These are phyloP conservation scores for Scartelaos histophorus DNA, from an alignment of 2,113 vertebrate genomes.

Conservation along the genomic window DNA sequence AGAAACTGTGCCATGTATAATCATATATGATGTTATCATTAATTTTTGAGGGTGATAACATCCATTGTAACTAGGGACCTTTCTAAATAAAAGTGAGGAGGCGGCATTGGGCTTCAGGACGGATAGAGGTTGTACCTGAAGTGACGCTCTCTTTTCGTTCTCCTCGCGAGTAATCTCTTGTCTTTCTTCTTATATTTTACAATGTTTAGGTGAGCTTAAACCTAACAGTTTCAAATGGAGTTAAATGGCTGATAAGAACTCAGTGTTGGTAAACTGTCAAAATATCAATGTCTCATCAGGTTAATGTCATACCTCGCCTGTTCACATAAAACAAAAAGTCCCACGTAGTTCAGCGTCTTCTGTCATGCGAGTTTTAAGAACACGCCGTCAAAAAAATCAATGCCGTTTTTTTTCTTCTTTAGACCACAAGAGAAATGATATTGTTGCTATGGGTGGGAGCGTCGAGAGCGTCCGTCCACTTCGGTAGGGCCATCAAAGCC, in stretches of 20 bases:
- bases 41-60: too few species aligned
- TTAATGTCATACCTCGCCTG: neutral
- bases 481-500: slow-evolving; percentile 53
- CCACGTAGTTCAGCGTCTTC: neutral
- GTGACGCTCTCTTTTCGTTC: too few species aligned
- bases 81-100: too few species aligned
- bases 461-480: slow-evolving; percentile 40
- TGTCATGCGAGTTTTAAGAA: neutral
- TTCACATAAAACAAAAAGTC: neutral
- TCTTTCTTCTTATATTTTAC: too few species aligned
- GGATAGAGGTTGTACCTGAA: too few species aligned
- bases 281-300: neutral
- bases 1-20: too few species aligned
- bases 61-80: too few species aligned
- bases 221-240: too few species aligned
- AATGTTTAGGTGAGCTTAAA: too few species aligned
- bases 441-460: slow-evolving; percentile 51
- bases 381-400: neutral
- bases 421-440: neutral
- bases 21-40: too few species aligned
- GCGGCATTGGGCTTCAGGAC: too few species aligned
- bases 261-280: neutral
- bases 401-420: neutral
- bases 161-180: too few species aligned
- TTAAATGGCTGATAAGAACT: neutral